Evolutionary conservation across 2,113 vertebrate species (phyloP).

Genomic region (Alaudala cheleensis): DNA sequence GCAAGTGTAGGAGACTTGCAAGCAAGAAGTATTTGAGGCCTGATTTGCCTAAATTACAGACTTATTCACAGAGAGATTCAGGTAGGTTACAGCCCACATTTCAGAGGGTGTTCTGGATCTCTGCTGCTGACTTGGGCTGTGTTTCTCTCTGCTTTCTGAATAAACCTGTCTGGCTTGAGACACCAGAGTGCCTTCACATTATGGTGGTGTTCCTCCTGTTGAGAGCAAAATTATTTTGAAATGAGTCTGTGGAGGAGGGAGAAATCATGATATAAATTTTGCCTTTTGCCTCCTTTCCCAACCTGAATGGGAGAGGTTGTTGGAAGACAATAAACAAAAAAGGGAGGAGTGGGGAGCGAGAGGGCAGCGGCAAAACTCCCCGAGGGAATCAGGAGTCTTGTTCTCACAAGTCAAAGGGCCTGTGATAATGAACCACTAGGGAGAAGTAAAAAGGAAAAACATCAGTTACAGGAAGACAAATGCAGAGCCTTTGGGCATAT

Average conservation of each 20-base stretch:
- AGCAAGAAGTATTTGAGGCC: background rate
- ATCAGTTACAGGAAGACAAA: conserved; percentile 20
- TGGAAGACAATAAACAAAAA: background rate
- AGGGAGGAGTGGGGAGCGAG: background rate
- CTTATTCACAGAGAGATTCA: background rate
- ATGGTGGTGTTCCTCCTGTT: background rate
- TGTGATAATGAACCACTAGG: background rate
- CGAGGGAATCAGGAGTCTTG: conserved; percentile 46
- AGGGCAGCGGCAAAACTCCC: background rate
- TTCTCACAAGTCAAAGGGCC: conserved; percentile 59
- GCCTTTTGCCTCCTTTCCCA: conserved; percentile 24
- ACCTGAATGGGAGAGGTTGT: background rate
- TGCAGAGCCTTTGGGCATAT: background rate
- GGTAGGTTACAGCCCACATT: background rate
- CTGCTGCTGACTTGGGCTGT: background rate
- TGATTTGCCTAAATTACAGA: background rate
- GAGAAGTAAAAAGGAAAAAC: conserved; percentile 13
- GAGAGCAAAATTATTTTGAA: background rate
- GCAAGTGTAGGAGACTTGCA: background rate
- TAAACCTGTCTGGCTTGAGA: background rate
- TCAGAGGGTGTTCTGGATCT: background rate
- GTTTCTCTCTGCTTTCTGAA: conserved; percentile 1
- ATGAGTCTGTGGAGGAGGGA: background rate
- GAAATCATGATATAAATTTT: background rate
- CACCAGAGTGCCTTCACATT: background rate